Evolutionary conservation across 2,113 vertebrate species (phyloP), one percentile per base, ranked within the genome.

Genomic region (Shinisaurus crocodilurus): DNA sequence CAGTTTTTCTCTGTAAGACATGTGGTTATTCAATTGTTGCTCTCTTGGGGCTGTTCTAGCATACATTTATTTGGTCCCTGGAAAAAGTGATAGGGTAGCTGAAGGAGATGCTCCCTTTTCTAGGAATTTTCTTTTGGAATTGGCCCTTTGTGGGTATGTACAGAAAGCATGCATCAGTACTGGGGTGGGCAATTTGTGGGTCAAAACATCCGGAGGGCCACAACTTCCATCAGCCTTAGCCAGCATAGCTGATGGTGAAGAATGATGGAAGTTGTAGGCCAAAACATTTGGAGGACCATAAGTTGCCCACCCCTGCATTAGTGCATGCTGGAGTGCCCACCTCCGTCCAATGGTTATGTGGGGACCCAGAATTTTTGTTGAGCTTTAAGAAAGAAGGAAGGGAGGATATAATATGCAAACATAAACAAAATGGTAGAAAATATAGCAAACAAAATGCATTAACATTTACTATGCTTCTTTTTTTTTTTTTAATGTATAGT

Each of bases 1-100:
- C 94, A 57, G 96, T 87, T 92, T 88, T 95, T 96, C 94, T 92
- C 93, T 96, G 90, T 93, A 94, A 94, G 89, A 90, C 92, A 92
- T 96, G 94, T 94, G 95, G 92, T 91, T 93, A 93, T 95, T 88
- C 90, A 90, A 29, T 69, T 40, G 60, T 40, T 84, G 25, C 9
- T 15, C 37, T 45, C 60, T 69, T 43, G 40, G n/a, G n/a, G 6
- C 27, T 2, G 7, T 63, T 82, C n/a, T 63, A 60, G 8, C 8
- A 8, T n/a, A 25, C 40, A 32, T 32, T 70, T 70, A 6, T 65
- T 84, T 87, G 40, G 27, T 25, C 37, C 57, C 29, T 37, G 20
- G 40, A 40, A 32, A 88, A 80, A 65, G 32, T 32, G 15, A 86
- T 57, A 57, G 23, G 27, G 9, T 72, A n/a, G 29, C n/a, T 72